Percentiles rank a stretch among this genome's conserved stretches.
phyloP scores from a whole-genome alignment of 37 sponge, comb jelly and placozoan species.

The Chondrosia reniformis region DNA sequence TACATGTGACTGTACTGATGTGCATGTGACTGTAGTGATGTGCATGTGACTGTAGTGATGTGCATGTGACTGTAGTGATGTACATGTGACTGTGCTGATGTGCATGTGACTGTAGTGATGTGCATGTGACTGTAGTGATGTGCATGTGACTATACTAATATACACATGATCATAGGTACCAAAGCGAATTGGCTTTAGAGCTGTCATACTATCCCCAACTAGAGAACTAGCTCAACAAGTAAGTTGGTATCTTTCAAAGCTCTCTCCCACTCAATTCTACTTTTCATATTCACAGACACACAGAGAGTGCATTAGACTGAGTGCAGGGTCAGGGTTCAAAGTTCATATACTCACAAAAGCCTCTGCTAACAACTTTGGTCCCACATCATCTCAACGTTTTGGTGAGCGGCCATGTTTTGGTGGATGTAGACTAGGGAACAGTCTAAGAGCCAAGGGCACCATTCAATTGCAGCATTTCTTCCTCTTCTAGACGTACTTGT shows the following conservation, averaged over 20 bases:
- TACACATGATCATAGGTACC: too few relatives aligned
- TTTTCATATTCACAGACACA: slow-evolving; percentile 40
- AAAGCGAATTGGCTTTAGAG: slow-evolving; percentile 77
- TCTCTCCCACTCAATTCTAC: not conserved
- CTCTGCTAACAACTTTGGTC: slow-evolving; percentile 75
- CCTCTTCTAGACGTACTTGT: slow-evolving; percentile 75
- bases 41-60: not conserved
- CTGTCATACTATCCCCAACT: slow-evolving; percentile 92
- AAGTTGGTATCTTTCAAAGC: not conserved
- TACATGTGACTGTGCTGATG: not conserved
- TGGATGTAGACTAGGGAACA: not conserved
- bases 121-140: too few relatives aligned
- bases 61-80: not conserved
- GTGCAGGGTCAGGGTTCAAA: slow-evolving; percentile 71
- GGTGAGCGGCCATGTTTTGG: slow-evolving; percentile 30
- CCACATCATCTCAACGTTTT: slow-evolving; percentile 63
- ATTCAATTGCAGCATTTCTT: not conserved
- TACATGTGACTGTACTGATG: not conserved
- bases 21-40: not conserved
- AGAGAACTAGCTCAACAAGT: slow-evolving; percentile 94
- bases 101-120: too few relatives aligned
- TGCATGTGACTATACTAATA: not conserved
- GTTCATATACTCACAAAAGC: slow-evolving; percentile 89
- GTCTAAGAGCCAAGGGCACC: not conserved
- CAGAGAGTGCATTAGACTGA: slow-evolving; percentile 73